phyloP scores from a whole-genome alignment of 2,797 vertebrate genomes.

The Cynopterus sphinx region DNA sequence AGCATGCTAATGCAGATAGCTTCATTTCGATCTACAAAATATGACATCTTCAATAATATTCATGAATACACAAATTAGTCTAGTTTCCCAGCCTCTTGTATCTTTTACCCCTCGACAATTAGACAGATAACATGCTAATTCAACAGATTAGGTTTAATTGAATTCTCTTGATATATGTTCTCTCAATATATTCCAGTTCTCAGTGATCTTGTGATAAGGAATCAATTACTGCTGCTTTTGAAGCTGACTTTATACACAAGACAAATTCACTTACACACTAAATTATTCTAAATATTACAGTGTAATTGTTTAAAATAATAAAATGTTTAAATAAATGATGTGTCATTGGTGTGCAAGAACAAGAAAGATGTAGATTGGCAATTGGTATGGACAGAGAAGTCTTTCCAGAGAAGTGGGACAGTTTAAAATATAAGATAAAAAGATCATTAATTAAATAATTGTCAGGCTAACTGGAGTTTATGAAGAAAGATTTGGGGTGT shows the following conservation, averaged over 20 bases:
- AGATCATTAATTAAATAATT: background rate
- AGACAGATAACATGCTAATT: background rate
- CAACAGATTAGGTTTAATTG: background rate
- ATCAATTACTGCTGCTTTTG: background rate
- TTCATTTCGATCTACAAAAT: background rate
- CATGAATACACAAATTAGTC: background rate
- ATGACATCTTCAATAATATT: background rate
- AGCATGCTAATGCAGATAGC: background rate
- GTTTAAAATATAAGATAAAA: background rate
- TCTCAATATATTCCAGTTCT: background rate
- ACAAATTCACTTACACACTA: background rate
- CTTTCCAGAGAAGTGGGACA: background rate
- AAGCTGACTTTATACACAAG: background rate
- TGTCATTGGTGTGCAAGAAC: background rate
- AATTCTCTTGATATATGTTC: background rate
- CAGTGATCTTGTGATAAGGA: background rate
- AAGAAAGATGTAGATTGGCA: background rate
- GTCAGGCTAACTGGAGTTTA: background rate
- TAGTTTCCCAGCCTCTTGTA: background rate
- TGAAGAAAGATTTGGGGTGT: background rate
- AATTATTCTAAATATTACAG: background rate
- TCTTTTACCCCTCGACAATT: background rate
- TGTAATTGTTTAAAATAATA: background rate
- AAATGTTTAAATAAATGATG: background rate
- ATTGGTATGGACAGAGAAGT: background rate